A percentile compares a stretch with the other conserved stretches of the same genome.
Evolutionary conservation across 2,888 invertebrate species (phyloP).

Genomic region (Graphium colonna): DNA sequence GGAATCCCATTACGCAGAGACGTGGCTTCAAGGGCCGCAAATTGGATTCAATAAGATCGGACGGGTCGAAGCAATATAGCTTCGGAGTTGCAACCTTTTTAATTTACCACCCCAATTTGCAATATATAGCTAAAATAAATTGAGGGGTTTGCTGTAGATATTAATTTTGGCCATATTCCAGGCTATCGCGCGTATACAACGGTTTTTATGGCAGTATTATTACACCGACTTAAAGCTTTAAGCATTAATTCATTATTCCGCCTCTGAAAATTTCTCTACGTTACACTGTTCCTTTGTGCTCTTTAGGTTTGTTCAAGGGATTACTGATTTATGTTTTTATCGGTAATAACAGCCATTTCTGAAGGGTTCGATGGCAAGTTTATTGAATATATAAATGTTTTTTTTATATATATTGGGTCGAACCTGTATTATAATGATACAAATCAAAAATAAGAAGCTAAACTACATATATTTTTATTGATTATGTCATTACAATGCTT

Average conservation of each 20-base stretch:
- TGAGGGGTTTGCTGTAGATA: neutral
- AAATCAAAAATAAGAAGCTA: no score
- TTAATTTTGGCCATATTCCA: slow-evolving; percentile 10
- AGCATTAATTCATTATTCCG: neutral
- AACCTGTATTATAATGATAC: no score
- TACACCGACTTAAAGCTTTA: slow-evolving; percentile 2
- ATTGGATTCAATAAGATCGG: slow-evolving; percentile 64
- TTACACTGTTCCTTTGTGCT: neutral
- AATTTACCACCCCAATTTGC: slow-evolving; percentile 35
- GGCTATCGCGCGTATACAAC: neutral
- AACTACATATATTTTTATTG: no score
- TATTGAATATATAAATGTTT: no score
- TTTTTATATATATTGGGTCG: no score
- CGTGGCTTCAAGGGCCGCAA: slow-evolving; percentile 53
- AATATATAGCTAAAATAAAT: neutral
- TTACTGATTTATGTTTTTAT: no score
- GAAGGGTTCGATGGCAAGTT: no score
- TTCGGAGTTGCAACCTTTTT: slow-evolving; percentile 47
- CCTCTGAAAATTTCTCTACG: neutral
- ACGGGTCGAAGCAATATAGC: slow-evolving; percentile 58
- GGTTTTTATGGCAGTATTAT: slow-evolving; percentile 6
- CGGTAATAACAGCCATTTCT: no score
- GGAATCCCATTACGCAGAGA: slow-evolving; percentile 64
- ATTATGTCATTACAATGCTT: no score
- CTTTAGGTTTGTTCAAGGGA: neutral